Evolutionary conservation across 2,113 vertebrate species (phyloP), one percentile per base, ranked within the genome.

Genomic region (Micromys minutus): DNA sequence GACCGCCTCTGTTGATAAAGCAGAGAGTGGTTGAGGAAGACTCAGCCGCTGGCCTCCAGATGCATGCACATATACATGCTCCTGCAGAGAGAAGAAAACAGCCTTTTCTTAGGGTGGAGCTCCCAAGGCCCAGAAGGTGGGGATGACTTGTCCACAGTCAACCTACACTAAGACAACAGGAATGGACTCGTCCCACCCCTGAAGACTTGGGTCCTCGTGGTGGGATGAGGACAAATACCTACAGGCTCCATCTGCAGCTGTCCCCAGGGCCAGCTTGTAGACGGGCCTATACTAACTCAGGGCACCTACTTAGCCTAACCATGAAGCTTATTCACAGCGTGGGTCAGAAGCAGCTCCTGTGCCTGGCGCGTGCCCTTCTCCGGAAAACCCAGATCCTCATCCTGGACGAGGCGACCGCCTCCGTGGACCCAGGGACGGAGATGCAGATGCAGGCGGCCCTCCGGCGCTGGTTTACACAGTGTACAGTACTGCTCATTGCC

Each of bases 261-360:
- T 84, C 80, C 26, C 31, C 34, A 34, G 59, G 22, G n/a, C 75
- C 50, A 39, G 4, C 39, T 6, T 9, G 29, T 12, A 63, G 81
- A 84, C n/a, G 63, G 24, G 39, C 57, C 36, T 26, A 0, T 5
- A 5, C 9, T 24, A 21, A 61, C 0, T 22, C 39, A 17, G 17
- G 63, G 31, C 57, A 31, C 13, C 26, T 2, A 0, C 3, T 16
- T 0, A 2, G 29, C 76, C 95, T 94, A 42, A 93, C 3, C 0
- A 1, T 36, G 34, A 36, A 16, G 9, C 79, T 81, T 74, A 2
- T 79, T 34, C 97, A 63, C 97, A 99, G 99, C 89, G 97, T 99
- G 96, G 99, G 99, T 76, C 99, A 99, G 98, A 99, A 99, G 65
- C 99, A 99, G 97, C 98, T 99, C 8, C 96, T 99, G 67, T 99